phyloP scores from a whole-genome alignment of 1,140 invertebrate species.

The Formica exsecta region DNA sequence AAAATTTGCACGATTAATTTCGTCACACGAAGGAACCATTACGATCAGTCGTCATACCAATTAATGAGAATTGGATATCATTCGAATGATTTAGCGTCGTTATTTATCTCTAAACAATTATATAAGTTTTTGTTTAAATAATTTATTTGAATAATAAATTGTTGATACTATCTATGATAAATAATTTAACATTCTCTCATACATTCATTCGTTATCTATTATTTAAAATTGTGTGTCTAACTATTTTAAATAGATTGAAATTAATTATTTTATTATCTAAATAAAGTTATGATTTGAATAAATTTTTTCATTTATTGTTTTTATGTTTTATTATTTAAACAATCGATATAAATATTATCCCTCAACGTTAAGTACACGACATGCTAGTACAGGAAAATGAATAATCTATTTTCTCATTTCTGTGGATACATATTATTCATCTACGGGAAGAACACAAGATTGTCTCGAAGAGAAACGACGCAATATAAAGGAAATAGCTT shows the following conservation, averaged over 20 bases:
- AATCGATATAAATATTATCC: neutral
- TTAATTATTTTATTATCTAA: neutral
- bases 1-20: constrained; percentile 36
- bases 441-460: neutral
- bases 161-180: neutral
- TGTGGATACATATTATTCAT: neutral
- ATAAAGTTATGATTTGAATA: neutral
- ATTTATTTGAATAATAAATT: neutral
- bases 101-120: constrained; percentile 1
- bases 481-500: constrained; percentile 13
- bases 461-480: neutral
- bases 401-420: neutral
- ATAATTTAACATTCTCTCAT: neutral
- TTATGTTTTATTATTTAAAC: neutral
- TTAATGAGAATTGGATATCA: neutral
- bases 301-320: neutral
- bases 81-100: neutral
- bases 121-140: neutral
- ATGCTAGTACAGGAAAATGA: neutral
- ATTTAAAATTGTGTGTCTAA: neutral
- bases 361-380: neutral
- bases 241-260: neutral
- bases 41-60: neutral
- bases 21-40: neutral
- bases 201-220: neutral